Base-by-base conservation (phyloP, 2,888 invertebrate genomes). In the Leptopilina syphax region DNA sequence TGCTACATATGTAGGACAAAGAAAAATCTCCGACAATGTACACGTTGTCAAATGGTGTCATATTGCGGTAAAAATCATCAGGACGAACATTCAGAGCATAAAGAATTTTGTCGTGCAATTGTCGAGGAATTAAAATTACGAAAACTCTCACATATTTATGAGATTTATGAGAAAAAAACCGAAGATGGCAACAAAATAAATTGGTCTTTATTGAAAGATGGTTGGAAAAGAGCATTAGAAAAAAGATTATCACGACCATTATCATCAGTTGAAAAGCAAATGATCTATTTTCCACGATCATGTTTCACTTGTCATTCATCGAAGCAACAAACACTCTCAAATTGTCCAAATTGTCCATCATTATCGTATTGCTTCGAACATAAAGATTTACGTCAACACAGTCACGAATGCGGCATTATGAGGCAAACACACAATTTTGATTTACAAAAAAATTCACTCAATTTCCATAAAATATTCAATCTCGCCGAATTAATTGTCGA, bases 21-120 rank as follows among this genome's bases (percentile, higher is more conserved):
- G 18, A 70, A 70, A 50, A 50, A 70, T 13, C 50, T 70, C 12
- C 70, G 70, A 47, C 50, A 50, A 50, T 90, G 90, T 47, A 81
- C 86, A 54, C 83, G 82, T 47, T 90, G 90, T 78, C 84, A 82
- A 66, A 85, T 87, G 84, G 89, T 90, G n/a, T 82, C 86, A 10
- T 90, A 90, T 76, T 90, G 90, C 60, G 79, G 84, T 18, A 84
- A 83, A 5, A 79, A 86, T 2, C 89, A 90, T 79, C 89, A 89
- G 65, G 87, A 81, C 79, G 41, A 79, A 12, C 86, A 90, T 78
- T 89, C 88, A 87, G 80, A 81, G 1, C 90, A 90, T 83, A 88
- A 86, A 76, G 73, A 83, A 47, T 76, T 90, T n/a, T 90, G 89
- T 77, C 83, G 82, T n/a, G 78, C 84, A 12, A 79, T 89, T 44